Evolutionary conservation across 2,113 vertebrate genomes (phyloP).

Genomic region (Mus spicilegus): DNA sequence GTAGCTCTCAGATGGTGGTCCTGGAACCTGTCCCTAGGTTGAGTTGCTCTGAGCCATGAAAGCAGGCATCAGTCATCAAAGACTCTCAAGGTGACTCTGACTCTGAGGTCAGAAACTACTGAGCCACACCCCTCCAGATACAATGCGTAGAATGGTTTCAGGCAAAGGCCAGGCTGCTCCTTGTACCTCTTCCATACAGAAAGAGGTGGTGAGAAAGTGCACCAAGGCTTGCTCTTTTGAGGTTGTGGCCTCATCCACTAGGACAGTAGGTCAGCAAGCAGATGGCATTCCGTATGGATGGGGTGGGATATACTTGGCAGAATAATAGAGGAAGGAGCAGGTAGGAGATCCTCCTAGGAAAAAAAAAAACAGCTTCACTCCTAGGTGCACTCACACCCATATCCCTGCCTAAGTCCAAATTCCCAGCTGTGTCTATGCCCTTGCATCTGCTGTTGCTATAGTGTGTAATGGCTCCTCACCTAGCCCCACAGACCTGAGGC

Average conservation of each 20-base stretch:
- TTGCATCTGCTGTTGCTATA: no score
- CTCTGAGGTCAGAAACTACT: background rate
- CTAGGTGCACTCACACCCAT: background rate
- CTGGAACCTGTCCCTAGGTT: background rate
- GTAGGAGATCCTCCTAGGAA: background rate
- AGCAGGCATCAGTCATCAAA: no score
- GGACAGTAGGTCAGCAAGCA: background rate
- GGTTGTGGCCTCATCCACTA: no score
- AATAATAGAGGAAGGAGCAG: background rate
- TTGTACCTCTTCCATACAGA: no score
- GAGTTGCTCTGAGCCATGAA: rapidly evolving
- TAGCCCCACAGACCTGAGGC: no score
- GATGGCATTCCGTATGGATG: no score
- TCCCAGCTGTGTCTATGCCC: no score
- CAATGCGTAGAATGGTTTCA: rapidly evolving
- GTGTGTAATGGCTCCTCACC: background rate
- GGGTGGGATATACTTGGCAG: background rate
- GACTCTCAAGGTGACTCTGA: no score
- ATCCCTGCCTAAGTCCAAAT: background rate
- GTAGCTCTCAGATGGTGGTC: background rate
- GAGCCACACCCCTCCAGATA: background rate
- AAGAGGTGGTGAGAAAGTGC: background rate
- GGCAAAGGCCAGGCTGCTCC: rapidly evolving
- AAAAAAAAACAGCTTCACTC: background rate
- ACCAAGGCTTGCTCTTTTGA: background rate